phyloP scores from a whole-genome alignment of 2,888 invertebrate species.

The Drosophila anomalata region DNA sequence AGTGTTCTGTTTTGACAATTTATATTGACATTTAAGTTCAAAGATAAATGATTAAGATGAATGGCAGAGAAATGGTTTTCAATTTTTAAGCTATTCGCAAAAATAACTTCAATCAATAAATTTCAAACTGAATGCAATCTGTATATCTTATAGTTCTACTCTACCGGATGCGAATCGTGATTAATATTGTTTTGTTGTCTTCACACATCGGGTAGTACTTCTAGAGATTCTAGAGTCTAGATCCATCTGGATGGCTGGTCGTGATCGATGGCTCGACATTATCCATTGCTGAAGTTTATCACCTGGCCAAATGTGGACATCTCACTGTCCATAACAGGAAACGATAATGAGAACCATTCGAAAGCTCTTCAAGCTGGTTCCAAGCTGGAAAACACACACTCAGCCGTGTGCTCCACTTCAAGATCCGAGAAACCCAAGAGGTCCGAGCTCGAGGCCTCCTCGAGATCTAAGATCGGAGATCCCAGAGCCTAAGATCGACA shows the following conservation, averaged over 20 bases:
- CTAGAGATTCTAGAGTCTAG: conserved; percentile 2
- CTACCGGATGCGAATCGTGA: conserved; percentile 4
- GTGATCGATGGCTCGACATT: conserved; percentile 39
- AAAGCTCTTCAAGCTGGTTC: conserved; percentile 36
- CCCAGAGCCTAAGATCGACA: conserved; percentile 40
- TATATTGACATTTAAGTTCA: conserved; percentile 14
- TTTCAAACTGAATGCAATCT: not conserved
- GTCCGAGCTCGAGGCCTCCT: conserved; percentile 8
- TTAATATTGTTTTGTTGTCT: not conserved
- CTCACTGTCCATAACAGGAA: conserved; percentile 44
- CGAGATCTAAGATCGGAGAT: conserved; percentile 22
- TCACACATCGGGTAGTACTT: conserved; percentile 32
- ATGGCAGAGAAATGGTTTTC: not conserved
- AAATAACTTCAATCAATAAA: not conserved
- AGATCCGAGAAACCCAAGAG: conserved; percentile 20
- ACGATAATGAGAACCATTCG: conserved; percentile 44
- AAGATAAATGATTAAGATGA: conserved; percentile 9
- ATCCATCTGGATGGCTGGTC: conserved; percentile 28
- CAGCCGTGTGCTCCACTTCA: conserved; percentile 68
- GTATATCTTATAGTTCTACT: not conserved
- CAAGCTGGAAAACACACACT: conserved; percentile 59
- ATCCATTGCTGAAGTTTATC: conserved; percentile 39
- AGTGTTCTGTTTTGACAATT: conserved; percentile 14
- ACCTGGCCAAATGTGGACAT: conserved; percentile 42
- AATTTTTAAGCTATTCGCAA: not conserved